Percentiles rank a stretch among this genome's conserved stretches.
These are phyloP conservation scores for Pegoplata infirma DNA, from an alignment of 2,888 invertebrate genomes.

Conservation along the genomic window DNA sequence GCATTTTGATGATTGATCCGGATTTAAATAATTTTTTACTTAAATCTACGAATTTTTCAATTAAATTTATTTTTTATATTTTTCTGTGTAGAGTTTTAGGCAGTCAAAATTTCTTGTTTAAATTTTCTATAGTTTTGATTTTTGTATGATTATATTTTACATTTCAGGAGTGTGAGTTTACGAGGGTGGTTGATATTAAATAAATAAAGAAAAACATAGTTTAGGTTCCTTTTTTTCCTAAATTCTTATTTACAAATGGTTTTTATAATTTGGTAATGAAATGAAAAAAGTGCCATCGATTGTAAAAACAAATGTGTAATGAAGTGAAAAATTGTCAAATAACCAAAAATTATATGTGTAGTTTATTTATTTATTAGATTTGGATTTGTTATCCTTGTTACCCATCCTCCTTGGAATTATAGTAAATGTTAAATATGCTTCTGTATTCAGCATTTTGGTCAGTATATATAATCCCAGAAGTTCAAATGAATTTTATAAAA, in stretches of 20 bases:
- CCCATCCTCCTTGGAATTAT: too few relatives aligned
- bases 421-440: too few relatives aligned
- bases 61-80: too few relatives aligned
- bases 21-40: too few relatives aligned
- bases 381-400: neutral
- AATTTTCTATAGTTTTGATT: neutral
- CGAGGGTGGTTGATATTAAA: slow-evolving; percentile 15
- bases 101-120: too few relatives aligned
- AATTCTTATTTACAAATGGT: slow-evolving; percentile 47
- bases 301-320: slow-evolving; percentile 69
- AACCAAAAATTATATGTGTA: slow-evolving; percentile 75
- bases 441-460: too few relatives aligned
- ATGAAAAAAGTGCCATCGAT: slow-evolving; percentile 27
- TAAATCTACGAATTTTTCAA: too few relatives aligned
- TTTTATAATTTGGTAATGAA: slow-evolving; percentile 35
- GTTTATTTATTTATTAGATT: slow-evolving; percentile 31
- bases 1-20: too few relatives aligned
- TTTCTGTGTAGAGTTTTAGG: neutral
- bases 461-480: too few relatives aligned
- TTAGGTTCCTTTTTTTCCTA: slow-evolving; percentile 32
- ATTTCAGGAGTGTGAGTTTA: too few relatives aligned
- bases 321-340: slow-evolving; percentile 77
- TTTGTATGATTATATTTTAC: neutral
- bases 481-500: too few relatives aligned
- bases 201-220: slow-evolving; percentile 11